Percentiles rank a stretch among this genome's conserved stretches.
Conservation (phyloP, 2,113 vertebrate species). For the Tylochromis polylepis region DNA sequence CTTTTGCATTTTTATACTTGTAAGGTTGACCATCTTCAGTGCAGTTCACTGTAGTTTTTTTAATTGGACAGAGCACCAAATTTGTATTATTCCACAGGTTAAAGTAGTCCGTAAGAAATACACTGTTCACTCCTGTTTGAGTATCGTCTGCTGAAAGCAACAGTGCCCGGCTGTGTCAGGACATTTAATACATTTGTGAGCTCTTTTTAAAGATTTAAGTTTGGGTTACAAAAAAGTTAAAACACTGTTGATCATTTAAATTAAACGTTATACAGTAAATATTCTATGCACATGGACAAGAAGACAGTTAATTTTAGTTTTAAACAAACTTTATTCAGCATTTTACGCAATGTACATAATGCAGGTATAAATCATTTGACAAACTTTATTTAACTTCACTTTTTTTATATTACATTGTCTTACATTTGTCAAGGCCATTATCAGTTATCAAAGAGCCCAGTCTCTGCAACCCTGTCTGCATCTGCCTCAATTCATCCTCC, state of each 20-base stretch:
- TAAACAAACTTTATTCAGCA: constrained; percentile 29
- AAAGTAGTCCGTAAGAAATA: not conserved
- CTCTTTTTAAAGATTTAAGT: not conserved
- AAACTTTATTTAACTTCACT: not conserved
- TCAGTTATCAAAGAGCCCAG: not conserved
- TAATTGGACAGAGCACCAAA: not conserved
- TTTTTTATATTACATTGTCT: not conserved
- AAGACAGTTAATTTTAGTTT: not conserved
- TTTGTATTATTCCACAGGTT: not conserved
- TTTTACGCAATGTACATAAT: not conserved
- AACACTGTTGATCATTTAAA: not conserved
- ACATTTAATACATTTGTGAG: not conserved
- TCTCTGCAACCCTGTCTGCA: not conserved
- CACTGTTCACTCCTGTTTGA: not conserved
- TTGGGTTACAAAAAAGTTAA: not conserved
- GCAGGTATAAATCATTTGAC: not conserved
- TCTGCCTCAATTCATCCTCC: not conserved
- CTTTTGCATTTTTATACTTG: not conserved
- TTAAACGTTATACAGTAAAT: not conserved
- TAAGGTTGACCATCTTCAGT: not conserved
- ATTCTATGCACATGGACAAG: not conserved
- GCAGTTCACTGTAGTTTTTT: not conserved
- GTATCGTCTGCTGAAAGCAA: not conserved
- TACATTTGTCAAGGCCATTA: not conserved
- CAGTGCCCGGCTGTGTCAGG: not conserved